phyloP scores from a whole-genome alignment of 2,888 invertebrate genomes.

The Epistrophe grossulariae region DNA sequence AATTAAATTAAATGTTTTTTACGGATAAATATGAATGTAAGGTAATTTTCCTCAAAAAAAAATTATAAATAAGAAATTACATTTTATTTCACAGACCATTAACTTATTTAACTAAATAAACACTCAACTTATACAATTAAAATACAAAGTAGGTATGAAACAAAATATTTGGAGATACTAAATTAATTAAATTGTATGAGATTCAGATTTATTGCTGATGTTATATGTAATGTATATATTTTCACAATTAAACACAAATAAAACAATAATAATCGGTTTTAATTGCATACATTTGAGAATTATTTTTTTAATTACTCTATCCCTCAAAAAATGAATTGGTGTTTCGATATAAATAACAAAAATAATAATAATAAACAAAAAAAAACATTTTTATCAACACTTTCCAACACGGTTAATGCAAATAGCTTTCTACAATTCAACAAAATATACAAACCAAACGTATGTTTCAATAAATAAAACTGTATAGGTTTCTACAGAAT shows the following conservation, averaged over 20 bases:
- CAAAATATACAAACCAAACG: constrained; percentile 1
- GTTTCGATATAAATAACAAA: background rate
- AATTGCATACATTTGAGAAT: constrained; percentile 21
- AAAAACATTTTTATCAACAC: constrained; percentile 24
- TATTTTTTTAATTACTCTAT: constrained; percentile 28
- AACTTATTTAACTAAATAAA: too few species aligned
- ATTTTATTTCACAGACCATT: too few species aligned
- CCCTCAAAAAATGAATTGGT: background rate
- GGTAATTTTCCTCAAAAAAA: too few species aligned
- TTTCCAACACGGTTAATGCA: background rate
- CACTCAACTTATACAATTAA: too few species aligned
- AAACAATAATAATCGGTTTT: constrained; percentile 17
- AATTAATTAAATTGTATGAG: background rate
- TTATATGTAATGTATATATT: background rate
- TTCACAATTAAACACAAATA: background rate
- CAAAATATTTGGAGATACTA: background rate
- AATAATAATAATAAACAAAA: background rate
- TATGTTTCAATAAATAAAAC: constrained; percentile 2
- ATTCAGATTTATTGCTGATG: background rate
- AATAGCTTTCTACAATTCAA: constrained; percentile 1
- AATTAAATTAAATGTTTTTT: too few species aligned
- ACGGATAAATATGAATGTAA: too few species aligned
- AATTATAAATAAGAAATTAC: too few species aligned
- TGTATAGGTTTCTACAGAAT: background rate
- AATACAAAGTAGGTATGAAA: too few species aligned